Base-by-base conservation (phyloP, 2,113 vertebrate species). In the Megaptera novaeangliae region DNA sequence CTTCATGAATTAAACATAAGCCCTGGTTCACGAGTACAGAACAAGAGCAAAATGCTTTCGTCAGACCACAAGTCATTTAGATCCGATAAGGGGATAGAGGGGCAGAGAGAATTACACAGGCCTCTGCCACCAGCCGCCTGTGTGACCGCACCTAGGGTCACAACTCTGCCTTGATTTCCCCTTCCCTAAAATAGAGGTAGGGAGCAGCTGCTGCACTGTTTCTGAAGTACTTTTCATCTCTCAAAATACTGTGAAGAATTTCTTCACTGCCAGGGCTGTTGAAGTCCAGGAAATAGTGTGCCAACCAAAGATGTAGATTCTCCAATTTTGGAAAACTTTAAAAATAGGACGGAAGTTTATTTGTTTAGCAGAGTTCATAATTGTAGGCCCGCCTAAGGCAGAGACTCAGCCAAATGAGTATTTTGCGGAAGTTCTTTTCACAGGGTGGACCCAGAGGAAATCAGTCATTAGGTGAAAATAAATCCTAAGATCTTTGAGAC, bases 311-410 rank as follows among this genome's bases (percentile, higher is more conserved):
- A 93, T 29, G 27, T 27, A 69, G 77, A 39, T 78, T 68, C 46
- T 96, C 89, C 69, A 95, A 10, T 95, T 97, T 95, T 95, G 90
- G 95, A 88, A 96, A 95, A 75, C 86, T 95, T 97, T 84, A 93
- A 81, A 94, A 97, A 93, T 93, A 96, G 97, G 96, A 94, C 96
- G 90, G 95, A 97, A 96, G 87, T 92, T 81, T 92, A 88, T 97
- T 97, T 97, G 78, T 97, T 91, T 78, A 94, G 75, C 44, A 36
- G 75, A 61, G 34, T 89, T 93, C 85, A 83, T 86, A 87, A 90
- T 75, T 69, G 63, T 68, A 71, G 92, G 57, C 72, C 77, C 5
- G 18, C 68, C 1, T 21, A 74, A 89, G 63, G 63, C 83, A 89
- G 91, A 95, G 92, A 94, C 94, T 96, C 41, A 81, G 61, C 92